Base-by-base conservation (phyloP, 2,888 invertebrate genomes). In the Melangyna quadrimaculata region DNA sequence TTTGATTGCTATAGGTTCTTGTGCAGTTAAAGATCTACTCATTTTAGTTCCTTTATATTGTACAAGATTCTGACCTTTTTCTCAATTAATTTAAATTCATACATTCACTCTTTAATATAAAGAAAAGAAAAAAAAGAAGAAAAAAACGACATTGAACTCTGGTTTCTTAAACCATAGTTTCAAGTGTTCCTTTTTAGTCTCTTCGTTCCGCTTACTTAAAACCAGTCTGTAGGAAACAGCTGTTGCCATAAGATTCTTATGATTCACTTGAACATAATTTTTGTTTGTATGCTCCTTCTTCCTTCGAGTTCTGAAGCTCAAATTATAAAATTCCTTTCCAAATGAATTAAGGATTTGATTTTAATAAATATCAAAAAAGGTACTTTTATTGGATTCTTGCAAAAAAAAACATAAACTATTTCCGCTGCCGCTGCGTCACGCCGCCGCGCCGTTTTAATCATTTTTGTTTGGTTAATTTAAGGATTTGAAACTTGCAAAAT, bases 211-310 rank as follows among this genome's bases (percentile, higher is more conserved):
- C 12, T 32, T 22, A 45, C 29, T 51, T 40, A 70, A 73, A 43
- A 59, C 61, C 37, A 59, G 72, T 78, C 43, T 32, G 14, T 51
- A 67, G 83, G 78, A 83, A 83, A 83, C 83, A 83, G 83, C 83
- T 83, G 83, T 74, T 78, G 48, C 70, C 40, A 57, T 70, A 37
- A 73, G 74, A 78, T 70, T 78, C 70, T 51, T 70, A 48, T 74
- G n/a, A 24, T 83, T 78, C 78, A 83, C 55, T 48, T 78, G 59
- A 51, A 27, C 9, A 22, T 12, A 63, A 40, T 32, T 24, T 17
- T 40, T 37, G 59, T 37, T 72, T 74, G 29, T 43, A 2, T 35
- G 7, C 12, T 17, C 9, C 22, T 17, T 14, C 22, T 70, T 48
- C 48, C 67, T 67, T 40, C 29, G 55, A 63, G 35, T 74, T 74